Conservation (phyloP, 2,113 vertebrate species). For the Oplegnathus fasciatus region DNA sequence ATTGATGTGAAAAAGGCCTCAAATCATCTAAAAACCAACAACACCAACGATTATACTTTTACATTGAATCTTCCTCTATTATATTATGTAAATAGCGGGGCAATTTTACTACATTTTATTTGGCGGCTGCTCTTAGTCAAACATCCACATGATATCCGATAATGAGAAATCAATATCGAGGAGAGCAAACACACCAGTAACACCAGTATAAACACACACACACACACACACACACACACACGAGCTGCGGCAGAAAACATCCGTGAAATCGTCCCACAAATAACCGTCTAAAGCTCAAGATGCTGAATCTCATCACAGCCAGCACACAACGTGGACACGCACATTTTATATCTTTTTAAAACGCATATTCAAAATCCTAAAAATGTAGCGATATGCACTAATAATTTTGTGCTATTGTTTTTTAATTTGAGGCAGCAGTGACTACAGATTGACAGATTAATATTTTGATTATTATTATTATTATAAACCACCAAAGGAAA, state of each 20-base stretch:
- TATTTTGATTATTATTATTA: not conserved
- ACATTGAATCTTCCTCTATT: not conserved
- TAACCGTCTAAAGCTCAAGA: conserved; percentile 11
- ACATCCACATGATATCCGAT: conserved; percentile 23
- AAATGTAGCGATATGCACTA: not conserved
- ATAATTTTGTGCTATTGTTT: not conserved
- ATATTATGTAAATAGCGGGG: not conserved
- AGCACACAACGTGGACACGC: not conserved
- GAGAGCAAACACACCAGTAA: conserved; percentile 4
- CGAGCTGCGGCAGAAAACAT: not conserved
- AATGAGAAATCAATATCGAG: conserved; percentile 58
- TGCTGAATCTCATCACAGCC: not conserved
- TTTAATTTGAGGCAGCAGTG: too few species aligned
- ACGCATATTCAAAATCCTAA: not conserved
- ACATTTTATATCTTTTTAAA: not conserved
- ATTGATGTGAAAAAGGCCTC: not conserved
- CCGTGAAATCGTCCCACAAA: conserved; percentile 21
- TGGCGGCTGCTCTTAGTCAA: conserved; percentile 17
- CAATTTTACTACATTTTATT: not conserved
- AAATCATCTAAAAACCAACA: not conserved
- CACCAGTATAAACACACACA: not conserved
- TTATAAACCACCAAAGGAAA: not conserved
- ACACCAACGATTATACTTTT: not conserved
- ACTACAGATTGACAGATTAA: not conserved
- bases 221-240: not conserved